Conservation (phyloP, 2,113 vertebrate species). For the Aythya baeri region DNA sequence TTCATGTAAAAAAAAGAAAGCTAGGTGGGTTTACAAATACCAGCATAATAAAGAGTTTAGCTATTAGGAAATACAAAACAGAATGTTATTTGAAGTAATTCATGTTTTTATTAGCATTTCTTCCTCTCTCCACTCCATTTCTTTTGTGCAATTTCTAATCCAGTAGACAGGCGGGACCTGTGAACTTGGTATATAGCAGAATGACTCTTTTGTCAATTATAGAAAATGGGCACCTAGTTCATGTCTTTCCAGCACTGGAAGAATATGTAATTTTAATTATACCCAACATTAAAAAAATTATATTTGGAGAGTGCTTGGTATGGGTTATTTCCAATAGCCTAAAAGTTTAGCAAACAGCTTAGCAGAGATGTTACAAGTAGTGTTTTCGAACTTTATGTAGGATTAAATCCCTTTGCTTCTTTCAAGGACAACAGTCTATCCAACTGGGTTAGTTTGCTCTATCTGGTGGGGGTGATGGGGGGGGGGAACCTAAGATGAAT, state of each 20-base stretch:
- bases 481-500: background rate
- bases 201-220: background rate
- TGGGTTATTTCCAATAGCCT: background rate
- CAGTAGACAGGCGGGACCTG: too few relatives aligned
- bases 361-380: background rate
- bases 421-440: background rate
- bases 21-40: background rate
- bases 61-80: background rate
- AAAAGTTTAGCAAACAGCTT: background rate
- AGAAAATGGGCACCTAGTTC: background rate
- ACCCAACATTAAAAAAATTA: background rate
- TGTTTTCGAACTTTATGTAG: background rate
- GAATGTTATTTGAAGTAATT: background rate
- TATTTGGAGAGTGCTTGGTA: background rate
- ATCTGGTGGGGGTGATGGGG: background rate
- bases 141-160: background rate
- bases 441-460: background rate
- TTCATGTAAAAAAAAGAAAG: background rate
- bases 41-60: background rate
- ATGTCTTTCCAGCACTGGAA: background rate
- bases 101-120: background rate
- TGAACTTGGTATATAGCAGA: background rate
- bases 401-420: background rate
- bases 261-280: background rate
- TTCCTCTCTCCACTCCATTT: rapidly evolving